Base-by-base conservation (phyloP, 2,113 vertebrate genomes). In the Psettodes erumei region DNA sequence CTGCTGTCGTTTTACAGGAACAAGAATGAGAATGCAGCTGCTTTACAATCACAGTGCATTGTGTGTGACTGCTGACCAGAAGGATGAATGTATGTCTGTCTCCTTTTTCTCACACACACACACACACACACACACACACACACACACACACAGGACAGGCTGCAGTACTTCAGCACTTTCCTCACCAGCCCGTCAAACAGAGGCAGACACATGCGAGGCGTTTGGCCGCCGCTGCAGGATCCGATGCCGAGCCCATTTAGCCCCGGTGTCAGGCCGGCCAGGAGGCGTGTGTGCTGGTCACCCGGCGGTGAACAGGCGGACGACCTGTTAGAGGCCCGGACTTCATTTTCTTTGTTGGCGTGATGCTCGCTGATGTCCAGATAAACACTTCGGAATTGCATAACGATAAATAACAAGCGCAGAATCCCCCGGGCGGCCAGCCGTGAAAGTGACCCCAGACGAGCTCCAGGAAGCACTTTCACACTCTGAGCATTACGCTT, bases 401-500 rank as follows among this genome's bases (percentile, higher is more conserved):
- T 79, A 68, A 47, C 27, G 45, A 67, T 64, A 67, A 81, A 86
- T 82, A 89, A 83, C 65, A 80, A 71, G 27, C 45, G 23, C 5
- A 23, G 28, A 50, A 19, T 55, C 60, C n/a, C 43, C 50, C 25
- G 63, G 67, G 75, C 80, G 75, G 64, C 43, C 80, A 55, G 47
- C 80, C 82, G 64, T 82, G 75, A 87, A 80, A 87, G 73, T 78
- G 86, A 87, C 80, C 84, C 8, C 30, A 79, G 67, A 59, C 68
- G 47, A 72, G 76, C 71, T 62, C 10, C 58, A 84, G 67, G 78
- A 81, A 59, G 47, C 83, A 73, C 61, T 69, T 84, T 79, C 70
- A 70, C 83, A 77, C 67, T 71, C 55, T 23, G 30, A 56, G 48
- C 28, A 58, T 66, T 55, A 56, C n/a, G 58, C 71, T 23, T 71